Conservation (phyloP, 2,797 vertebrate genomes). For the Pantherophis alleghaniensis region DNA sequence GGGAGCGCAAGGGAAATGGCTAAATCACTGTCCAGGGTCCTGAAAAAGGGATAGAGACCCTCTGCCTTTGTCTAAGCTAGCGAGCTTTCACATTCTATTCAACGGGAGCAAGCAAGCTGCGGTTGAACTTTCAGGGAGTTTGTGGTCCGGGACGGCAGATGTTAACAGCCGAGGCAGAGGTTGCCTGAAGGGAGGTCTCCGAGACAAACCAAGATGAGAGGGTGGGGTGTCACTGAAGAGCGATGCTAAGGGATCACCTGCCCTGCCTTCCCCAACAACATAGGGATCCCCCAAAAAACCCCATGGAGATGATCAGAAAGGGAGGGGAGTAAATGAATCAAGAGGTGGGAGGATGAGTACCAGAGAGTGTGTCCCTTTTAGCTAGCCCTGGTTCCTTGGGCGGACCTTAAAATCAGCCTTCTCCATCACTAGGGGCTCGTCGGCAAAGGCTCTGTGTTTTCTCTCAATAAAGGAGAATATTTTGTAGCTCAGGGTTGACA, state of each 20-base stretch:
- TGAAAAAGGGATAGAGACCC: too few species aligned
- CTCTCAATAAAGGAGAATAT: not conserved
- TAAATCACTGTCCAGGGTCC: not conserved
- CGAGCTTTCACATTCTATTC: not conserved
- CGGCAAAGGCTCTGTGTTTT: not conserved
- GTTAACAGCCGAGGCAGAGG: not conserved
- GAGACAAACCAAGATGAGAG: not conserved
- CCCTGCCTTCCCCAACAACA: not conserved
- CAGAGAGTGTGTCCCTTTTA: not conserved
- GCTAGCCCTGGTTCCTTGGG: not conserved
- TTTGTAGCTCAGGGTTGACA: not conserved
- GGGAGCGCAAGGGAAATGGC: not conserved
- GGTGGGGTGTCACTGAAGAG: too few species aligned
- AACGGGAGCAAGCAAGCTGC: not conserved
- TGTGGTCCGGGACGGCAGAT: not conserved
- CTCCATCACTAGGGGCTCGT: not conserved
- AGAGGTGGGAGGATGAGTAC: not conserved
- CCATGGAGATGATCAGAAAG: not conserved
- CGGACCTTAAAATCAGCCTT: not conserved
- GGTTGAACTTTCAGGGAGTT: rapidly evolving
- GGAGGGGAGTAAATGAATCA: not conserved
- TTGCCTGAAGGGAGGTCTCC: not conserved
- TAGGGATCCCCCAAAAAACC: not conserved
- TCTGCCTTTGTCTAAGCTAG: not conserved
- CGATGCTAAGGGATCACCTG: not conserved